Evolutionary conservation across 2,797 vertebrate species (phyloP), one percentile per base, ranked within the genome.

Genomic region (Peromyscus aztecus): DNA sequence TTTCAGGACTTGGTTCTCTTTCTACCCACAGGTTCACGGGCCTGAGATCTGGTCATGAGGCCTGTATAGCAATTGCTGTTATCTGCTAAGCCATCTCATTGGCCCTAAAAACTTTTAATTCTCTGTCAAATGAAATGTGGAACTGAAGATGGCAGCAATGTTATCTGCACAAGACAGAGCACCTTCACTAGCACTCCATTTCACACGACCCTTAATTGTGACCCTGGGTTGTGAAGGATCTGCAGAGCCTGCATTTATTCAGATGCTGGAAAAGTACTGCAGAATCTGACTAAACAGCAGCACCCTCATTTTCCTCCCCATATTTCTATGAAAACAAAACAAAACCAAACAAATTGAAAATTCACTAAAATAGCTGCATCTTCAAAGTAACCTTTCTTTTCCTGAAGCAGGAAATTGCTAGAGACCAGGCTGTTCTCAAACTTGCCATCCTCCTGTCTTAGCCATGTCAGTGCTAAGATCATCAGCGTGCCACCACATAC

Each of bases 181-280:
- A 81, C 96, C 83, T 91, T 95, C 67, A 55, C 55, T 95, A 96
- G 82, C 34, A 80, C 83, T 59, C 12, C 88, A 88, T 78, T 31
- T 71, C 43, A 75, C 11, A 84, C 10, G 6, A 83, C 34, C 90
- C 91, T 63, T 92, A 85, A 75, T 78, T 93, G 46, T 95, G 37
- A 73, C 31, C 87, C 11, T 65, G 6, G 31, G n/a, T 12, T 71
- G 4, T 76, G 65, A 85, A 94, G 93, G 37, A 46, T 78, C 57
- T 57, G 61, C 65, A 81, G 23, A 86, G 19, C 31, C 86, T 24
- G 91, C 27, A 57, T 82, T 23, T 63, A 21, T 27, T 84, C 78
- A 83, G 40, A 65, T 5, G 37, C 92, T 71, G 94, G 71, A 95
- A 59, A 46, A 61, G 82, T 21, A 55, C 31, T 75, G 67, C 5